phyloP scores from a whole-genome alignment of 1,140 invertebrate species.

The Leptopilina boulardi region DNA sequence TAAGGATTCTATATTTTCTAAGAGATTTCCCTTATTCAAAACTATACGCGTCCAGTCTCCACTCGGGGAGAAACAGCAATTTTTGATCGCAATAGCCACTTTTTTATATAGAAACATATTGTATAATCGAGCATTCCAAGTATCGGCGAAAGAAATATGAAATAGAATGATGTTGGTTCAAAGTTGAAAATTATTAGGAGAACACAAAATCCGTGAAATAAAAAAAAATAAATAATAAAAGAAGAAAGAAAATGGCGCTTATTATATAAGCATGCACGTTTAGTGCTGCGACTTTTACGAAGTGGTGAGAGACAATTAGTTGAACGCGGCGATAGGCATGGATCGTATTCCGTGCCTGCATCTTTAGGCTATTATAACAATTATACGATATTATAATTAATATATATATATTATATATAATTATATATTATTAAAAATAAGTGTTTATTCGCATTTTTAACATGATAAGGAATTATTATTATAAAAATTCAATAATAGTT shows the following conservation, averaged over 20 bases:
- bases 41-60: slow-evolving; percentile 5
- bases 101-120: slow-evolving; percentile 42
- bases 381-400: slow-evolving; percentile 68
- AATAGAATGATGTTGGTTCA: slow-evolving; percentile 39
- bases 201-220: slow-evolving; percentile 34
- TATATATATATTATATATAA: slow-evolving; percentile 62
- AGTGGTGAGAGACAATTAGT: slow-evolving; percentile 36
- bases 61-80: slow-evolving; percentile 25
- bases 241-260: slow-evolving; percentile 4
- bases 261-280: slow-evolving; percentile 20
- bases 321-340: slow-evolving; percentile 6
- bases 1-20: slow-evolving; percentile 32
- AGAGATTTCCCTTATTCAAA: slow-evolving; percentile 17
- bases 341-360: slow-evolving; percentile 41
- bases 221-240: neutral
- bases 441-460: slow-evolving; percentile 75
- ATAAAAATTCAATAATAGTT: slow-evolving; percentile 75
- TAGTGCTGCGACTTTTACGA: slow-evolving; percentile 2
- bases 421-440: slow-evolving; percentile 71
- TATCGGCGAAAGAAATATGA: slow-evolving; percentile 45
- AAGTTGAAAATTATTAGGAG: slow-evolving; percentile 42
- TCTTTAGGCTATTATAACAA: slow-evolving; percentile 66
- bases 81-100: slow-evolving; percentile 46
- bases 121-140: slow-evolving; percentile 59
- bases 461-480: slow-evolving; percentile 73